Percentiles rank a stretch among this genome's conserved stretches.
Evolutionary conservation across 2,888 invertebrate genomes (phyloP).

Genomic region (Lymantria dispar): DNA sequence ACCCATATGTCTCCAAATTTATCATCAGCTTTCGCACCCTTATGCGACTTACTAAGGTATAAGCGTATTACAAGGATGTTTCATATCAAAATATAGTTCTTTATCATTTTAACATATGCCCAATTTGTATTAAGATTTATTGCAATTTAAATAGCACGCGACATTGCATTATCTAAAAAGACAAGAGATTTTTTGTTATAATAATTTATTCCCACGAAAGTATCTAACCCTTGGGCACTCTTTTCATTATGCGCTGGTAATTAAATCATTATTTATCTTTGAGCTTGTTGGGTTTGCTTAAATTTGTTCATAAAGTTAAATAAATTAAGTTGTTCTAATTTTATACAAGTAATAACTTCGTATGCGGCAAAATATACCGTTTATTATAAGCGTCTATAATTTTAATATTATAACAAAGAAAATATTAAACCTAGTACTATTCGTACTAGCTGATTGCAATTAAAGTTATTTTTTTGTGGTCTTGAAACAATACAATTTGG

Average conservation of each 20-base stretch:
- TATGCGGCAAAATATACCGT: too few species aligned
- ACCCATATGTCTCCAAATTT: constrained; percentile 40
- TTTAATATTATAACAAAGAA: too few species aligned
- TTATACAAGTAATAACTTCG: too few species aligned
- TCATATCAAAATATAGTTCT: neutral
- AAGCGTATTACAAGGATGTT: neutral
- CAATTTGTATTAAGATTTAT: neutral
- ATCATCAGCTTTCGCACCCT: constrained; percentile 28
- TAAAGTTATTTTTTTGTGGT: too few species aligned
- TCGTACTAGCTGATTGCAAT: too few species aligned
- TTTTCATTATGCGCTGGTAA: constrained; percentile 14
- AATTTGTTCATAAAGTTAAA: too few species aligned
- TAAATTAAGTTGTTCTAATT: too few species aligned
- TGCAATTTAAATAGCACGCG: constrained; percentile 12
- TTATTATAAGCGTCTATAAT: too few species aligned
- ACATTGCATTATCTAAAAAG: constrained; percentile 23
- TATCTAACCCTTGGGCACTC: constrained; percentile 12
- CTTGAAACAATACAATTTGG: too few species aligned
- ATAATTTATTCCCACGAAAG: constrained; percentile 20
- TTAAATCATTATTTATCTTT: constrained; percentile 10
- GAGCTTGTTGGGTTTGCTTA: too few species aligned
- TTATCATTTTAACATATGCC: neutral
- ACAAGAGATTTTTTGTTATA: constrained; percentile 10
- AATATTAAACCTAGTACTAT: too few species aligned
- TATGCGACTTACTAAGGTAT: constrained; percentile 4